Base-by-base conservation (phyloP, 2,113 vertebrate species). In the Pitta sordida region DNA sequence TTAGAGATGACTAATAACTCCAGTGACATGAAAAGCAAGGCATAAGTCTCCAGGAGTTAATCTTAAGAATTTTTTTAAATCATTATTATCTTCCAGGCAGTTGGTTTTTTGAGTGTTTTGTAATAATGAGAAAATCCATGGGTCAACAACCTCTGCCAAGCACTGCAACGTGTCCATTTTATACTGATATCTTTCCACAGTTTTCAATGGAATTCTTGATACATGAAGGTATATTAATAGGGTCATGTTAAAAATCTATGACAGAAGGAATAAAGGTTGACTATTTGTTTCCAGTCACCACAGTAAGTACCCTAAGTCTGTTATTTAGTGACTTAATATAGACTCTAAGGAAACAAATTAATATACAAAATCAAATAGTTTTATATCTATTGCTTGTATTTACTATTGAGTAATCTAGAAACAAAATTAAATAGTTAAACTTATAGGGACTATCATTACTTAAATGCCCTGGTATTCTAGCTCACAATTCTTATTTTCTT, bases 21-120 rank as follows among this genome's bases (percentile, higher is more conserved):
- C 36, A 90, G 32, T 67, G 83, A 95, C 75, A 94, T 86, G 18
- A 64, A 96, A 96, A 94, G 15, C 65, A 92, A 70, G 71, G 2
- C 52, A 15, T n/a, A 76, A 20, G 48, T 10, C 23, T 91, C 67
- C 39, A 10, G 18, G 23, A 86, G 73, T 62, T 91, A 90, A 70
- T 81, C 63, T 91, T 63, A 43, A 85, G 5, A 76, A 6, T 1
- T 7, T n/a, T 22, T 48, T 64, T 22, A 69, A 89, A 90, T 91
- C 27, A 36, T 51, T 82, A 16, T 71, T 91, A 46, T 55, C 20
- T 71, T 74, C 55, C 60, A 86, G 14, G 29, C 43, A 41, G 43
- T 34, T 62, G 36, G 3, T 80, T 60, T 85, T 92, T 91, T 39
- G 55, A 92, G 27, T 70, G 51, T 86, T 91, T 94, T 75, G 58